Evolutionary conservation across 2,113 vertebrate genomes (phyloP), one percentile per base, ranked within the genome.

Genomic region (Speoplatyrhinus poulsoni): DNA sequence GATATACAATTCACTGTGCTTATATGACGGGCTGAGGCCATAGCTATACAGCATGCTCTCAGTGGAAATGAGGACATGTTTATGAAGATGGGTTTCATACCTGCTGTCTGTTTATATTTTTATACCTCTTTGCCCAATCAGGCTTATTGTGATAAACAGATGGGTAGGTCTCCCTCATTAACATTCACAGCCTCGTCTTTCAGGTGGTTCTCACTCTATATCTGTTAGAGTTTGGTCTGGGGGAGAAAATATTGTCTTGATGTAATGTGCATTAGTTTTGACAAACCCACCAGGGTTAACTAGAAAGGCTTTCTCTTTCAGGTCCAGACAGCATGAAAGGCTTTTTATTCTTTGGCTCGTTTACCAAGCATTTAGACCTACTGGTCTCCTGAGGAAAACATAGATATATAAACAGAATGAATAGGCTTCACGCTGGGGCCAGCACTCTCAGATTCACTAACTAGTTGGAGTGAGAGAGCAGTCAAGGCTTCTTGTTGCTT

Each of bases 1-100:
- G 92, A 94, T 94, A 95, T 94, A 94, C 93, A 93, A 94, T 94
- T 95, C 94, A 91, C 91, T 94, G 93, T 87, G 83, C 91, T 91
- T 90, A 81, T 85, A 85, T 81, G 72, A 88, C 88, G 82, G 87
- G 89, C 87, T 90, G 92, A 89, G 91, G 87, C 87, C 88, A 89
- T 64, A 85, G 71, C 75, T 80, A 59, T 48, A 73, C 72, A 72
- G 50, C 81, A 84, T 79, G 67, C 61, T 61, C 61, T 75, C 67
- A 54, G 49, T 81, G 73, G 54, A 88, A 89, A 88, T 88, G 73
- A 86, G 80, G 83, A 73, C 61, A 80, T 85, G 72, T 82, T 87
- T 81, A 82, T 88, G 83, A 84, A 87, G 85, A 82, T 57, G 16
- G 9, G 10, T 57, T 19, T 58, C 9, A 32, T 26, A 12, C 17